Conservation (phyloP, 2,888 invertebrate species). For the Amphipyra tragopoginis region DNA sequence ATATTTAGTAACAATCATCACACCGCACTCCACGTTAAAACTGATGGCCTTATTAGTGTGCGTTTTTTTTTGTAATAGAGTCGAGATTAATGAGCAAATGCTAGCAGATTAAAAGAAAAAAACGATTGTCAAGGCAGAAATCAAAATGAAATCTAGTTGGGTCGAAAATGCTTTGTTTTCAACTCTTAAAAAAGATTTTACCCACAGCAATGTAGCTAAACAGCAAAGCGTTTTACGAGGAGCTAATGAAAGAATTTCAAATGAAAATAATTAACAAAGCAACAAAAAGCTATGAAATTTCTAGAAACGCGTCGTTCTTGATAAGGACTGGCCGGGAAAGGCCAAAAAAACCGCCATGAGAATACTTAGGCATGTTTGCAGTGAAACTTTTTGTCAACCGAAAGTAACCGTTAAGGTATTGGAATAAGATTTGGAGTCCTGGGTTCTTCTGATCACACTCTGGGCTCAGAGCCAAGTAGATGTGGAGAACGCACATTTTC, state of each 20-base stretch:
- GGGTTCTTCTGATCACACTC: slow-evolving; percentile 20
- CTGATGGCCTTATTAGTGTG: no score
- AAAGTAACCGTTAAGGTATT: slow-evolving; percentile 36
- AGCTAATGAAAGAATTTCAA: slow-evolving; percentile 47
- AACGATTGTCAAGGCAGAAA: no score
- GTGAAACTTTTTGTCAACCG: slow-evolving; percentile 4
- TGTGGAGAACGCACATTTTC: slow-evolving; percentile 76
- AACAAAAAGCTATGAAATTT: slow-evolving; percentile 54
- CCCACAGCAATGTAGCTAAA: slow-evolving; percentile 21
- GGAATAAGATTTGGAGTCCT: slow-evolving; percentile 30
- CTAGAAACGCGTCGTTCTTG: slow-evolving; percentile 58
- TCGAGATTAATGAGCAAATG: no score
- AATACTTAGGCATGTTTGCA: slow-evolving; percentile 40
- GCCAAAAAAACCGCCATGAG: slow-evolving; percentile 56
- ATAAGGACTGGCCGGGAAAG: slow-evolving; percentile 63
- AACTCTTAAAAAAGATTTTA: slow-evolving; percentile 20
- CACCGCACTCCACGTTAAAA: background rate
- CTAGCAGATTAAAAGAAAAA: no score
- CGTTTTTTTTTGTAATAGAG: no score
- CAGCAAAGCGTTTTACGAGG: slow-evolving; percentile 23
- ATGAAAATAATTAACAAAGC: slow-evolving; percentile 50
- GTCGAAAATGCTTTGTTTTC: slow-evolving; percentile 12
- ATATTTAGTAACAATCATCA: slow-evolving; percentile 16
- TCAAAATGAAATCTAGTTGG: no score
- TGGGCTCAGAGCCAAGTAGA: slow-evolving; percentile 75